Conservation (phyloP, 2,888 invertebrate species). For the Eumerus sabulonum region DNA sequence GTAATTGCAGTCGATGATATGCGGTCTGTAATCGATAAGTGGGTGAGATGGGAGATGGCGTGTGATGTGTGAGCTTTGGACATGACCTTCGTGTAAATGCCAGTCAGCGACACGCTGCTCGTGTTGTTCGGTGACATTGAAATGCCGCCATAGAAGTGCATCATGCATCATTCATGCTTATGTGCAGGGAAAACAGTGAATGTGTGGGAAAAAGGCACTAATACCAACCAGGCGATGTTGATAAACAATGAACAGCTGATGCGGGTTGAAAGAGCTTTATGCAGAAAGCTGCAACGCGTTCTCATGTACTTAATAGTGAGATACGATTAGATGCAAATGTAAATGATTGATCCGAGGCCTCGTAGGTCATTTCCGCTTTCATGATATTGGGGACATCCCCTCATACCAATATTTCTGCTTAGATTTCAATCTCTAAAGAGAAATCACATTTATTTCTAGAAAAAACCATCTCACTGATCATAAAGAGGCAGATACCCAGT, state of each 20-base stretch:
- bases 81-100: conserved; percentile 47
- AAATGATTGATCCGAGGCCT: no score
- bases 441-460: conserved; percentile 46
- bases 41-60: background rate
- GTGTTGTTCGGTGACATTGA: conserved; percentile 30
- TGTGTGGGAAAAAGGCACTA: background rate
- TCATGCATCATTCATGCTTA: background rate
- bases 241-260: conserved; percentile 56
- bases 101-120: conserved; percentile 13
- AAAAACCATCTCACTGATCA: conserved; percentile 72
- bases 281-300: background rate
- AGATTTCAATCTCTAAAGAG: no score
- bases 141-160: conserved; percentile 20
- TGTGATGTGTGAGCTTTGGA: conserved; percentile 48
- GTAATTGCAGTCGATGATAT: conserved; percentile 62
- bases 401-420: no score
- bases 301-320: background rate
- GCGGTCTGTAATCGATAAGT: background rate
- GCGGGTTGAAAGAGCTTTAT: conserved; percentile 22
- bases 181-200: conserved; percentile 3
- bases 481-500: conserved; percentile 77
- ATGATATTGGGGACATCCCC: no score
- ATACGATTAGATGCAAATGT: no score
- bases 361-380: no score
- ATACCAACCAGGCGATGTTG: conserved; percentile 21